Evolutionary conservation across 2,797 vertebrate genomes (phyloP), one percentile per base, ranked within the genome.

Genomic region (Falco biarmicus): DNA sequence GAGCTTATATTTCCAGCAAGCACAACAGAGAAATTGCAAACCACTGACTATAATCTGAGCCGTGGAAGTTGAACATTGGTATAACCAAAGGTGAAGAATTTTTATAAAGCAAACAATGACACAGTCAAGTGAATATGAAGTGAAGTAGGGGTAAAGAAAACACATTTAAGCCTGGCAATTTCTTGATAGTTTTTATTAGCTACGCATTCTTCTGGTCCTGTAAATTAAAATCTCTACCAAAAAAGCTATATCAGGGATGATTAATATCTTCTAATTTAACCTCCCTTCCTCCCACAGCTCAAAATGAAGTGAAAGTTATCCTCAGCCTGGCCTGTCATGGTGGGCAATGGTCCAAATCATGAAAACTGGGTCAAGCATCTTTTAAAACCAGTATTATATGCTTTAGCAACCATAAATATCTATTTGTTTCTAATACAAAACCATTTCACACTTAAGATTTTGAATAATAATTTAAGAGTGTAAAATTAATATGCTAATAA

Each of bases 361-460:
- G 85, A 87, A 96, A 97, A 96, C 66, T 96, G 93, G 91, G 93
- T 97, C 94, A 96, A 90, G 64, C 60, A 93, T 93, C 64, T 90
- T 97, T 90, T 84, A 92, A 94, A 94, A 71, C 68, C 64, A 64
- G 68, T 28, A 91, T 60, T 78, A 69, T 21, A 95, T 43, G 73
- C 43, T 81, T 82, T 84, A 74, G 65, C 41, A 93, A 83, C 54
- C 54, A 60, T 48, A 89, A 76, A 73, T 90, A 85, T 77, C 29
- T 89, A 68, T 84, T 81, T 92, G 71, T 95, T 95, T 66, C 54
- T 80, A 75, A 69, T 24, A 85, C 56, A 90, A 89, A 63, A 48
- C 24, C 34, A 7, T 73, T 90, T 89, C 89, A 76, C 37, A 50
- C 19, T 78, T 54, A 65, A 80, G 41, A 73, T 50, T 90, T 68